Base-by-base conservation (phyloP, 2,113 vertebrate species). In the Probosciger aterrimus region DNA sequence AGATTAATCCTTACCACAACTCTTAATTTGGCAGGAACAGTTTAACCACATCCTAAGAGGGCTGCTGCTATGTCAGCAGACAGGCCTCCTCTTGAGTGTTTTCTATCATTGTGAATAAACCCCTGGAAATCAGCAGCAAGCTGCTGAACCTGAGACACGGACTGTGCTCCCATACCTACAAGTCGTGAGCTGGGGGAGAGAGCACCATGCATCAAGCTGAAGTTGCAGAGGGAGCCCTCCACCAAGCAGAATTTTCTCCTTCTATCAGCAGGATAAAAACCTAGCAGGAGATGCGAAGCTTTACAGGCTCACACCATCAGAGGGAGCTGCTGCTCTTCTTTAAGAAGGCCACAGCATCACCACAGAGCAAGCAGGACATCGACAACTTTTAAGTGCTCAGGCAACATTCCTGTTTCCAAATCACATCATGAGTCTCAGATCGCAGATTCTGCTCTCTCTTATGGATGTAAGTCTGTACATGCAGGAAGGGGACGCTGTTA, bases 321-420 rank as follows among this genome's bases (percentile, higher is more conserved):
- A 97, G 97, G 97, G 97, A 96, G 97, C 96, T 97, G 93, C 94
- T 95, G 92, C 59, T 90, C 82, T 97, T 96, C 92, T 69, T 76
- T 82, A 95, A 23, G 37, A 68, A 43, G 67, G 63, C 55, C 35
- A 73, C 55, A 71, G 79, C 27, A 60, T 11, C 77, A 52, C 12
- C n/a, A 46, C 18, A 63, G 28, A 75, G 47, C 64, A 70, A 7
- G 18, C 25, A 91, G 62, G 87, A 83, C 77, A n/a, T 2, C 0
- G 1, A 35, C 57, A 96, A 96, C 87, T 97, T 96, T 46, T 39
- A 82, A 84, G 83, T 2, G 55, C 44, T 75, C 55, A 17, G 41
- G 60, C 47, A 91, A 57, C 27, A 7, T n/a, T 81, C 47, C 43
- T 69, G 39, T 4, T 91, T 16, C 43, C 52, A 84, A 77, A 64